Base-by-base conservation (phyloP, 2,888 invertebrate species). In the Lithophane semibrunnea region DNA sequence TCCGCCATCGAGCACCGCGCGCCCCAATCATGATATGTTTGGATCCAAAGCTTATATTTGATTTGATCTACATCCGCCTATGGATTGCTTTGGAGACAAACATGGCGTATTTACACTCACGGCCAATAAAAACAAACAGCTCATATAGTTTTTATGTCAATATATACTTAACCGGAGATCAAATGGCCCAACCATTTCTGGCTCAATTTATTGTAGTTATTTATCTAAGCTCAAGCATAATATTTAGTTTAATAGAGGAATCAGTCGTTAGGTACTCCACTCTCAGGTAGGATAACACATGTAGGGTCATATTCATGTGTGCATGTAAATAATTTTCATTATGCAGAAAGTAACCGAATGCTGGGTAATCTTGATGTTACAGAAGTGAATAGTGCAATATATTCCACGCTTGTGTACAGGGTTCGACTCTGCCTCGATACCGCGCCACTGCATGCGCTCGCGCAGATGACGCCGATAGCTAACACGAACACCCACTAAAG, bases 61-160 rank as follows among this genome's bases (percentile, higher is more conserved):
- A 52, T n/a, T 69, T 54, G 82, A 82, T 68, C 79, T 82, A 82
- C 78, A 83, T 83, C 83, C 78, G 83, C 63, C 80, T 83, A 83
- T 83, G 71, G 66, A 66, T 66, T 52, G 49, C 54, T 49, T 47
- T 9, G 24, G 47, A 29, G 24, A 63, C 49, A 70, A 77, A 77
- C 77, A 79, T 44, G 37, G 5, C 52, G 82, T 58, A 37, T 64
- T 16, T 49, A 42, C 21, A 75, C 54, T 24, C 37, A 37, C 52
- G 44, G n/a, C 24, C 47, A 61, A 66, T 77, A 49, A 67, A 61
- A 64, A 70, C 77, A 83, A 83, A 66, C 66, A 77, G 56, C 78
- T 66, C 67, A 68, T 49, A 7, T 29, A 29, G 58, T 75, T 65
- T 65, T 66, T 49, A 70, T 37, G 78, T 80, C 56, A 80, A 83